Evolutionary conservation across 92 coral and sea anemone species (phyloP).

Genomic region (Phenganax marumi): DNA sequence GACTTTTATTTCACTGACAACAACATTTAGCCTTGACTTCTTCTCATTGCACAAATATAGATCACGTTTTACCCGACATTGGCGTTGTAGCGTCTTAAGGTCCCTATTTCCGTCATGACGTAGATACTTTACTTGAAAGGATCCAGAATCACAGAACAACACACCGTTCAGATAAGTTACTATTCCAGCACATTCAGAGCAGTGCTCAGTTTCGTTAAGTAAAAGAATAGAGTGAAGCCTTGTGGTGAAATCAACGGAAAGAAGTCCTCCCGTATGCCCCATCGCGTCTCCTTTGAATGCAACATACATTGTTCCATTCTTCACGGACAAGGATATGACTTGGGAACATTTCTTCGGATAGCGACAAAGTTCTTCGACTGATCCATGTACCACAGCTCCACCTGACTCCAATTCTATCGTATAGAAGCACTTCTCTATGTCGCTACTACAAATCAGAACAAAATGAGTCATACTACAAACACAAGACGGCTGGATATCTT

Average conservation of each 20-base stretch:
- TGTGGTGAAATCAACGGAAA: conserved; percentile 30
- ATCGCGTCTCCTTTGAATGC: conserved; percentile 32
- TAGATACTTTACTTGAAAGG: conserved; percentile 6
- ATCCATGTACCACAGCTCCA: not conserved
- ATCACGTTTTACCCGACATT: no score
- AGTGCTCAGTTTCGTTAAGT: conserved; percentile 8
- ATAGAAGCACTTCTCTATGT: not conserved
- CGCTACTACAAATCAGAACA: not conserved
- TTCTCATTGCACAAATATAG: no score
- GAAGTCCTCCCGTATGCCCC: conserved; percentile 33
- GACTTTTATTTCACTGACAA: no score
- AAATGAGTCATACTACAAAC: not conserved
- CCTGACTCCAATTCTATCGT: not conserved
- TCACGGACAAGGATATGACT: conserved; percentile 40
- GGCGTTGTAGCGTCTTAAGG: no score
- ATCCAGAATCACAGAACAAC: conserved; percentile 14
- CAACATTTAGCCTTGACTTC: no score
- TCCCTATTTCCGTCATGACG: conserved; percentile 27
- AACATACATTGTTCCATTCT: conserved; percentile 40
- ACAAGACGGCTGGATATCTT: conserved; percentile 7
- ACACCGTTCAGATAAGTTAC: conserved; percentile 17
- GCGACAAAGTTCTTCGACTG: conserved; percentile 6
- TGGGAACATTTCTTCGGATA: conserved; percentile 47
- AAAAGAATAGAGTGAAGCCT: conserved; percentile 21
- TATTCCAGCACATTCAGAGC: conserved; percentile 24